Percentiles rank a stretch among this genome's conserved stretches.
These are phyloP conservation scores for Zonotrichia leucophrys DNA, from an alignment of 2,113 vertebrate genomes.

Conservation along the genomic window DNA sequence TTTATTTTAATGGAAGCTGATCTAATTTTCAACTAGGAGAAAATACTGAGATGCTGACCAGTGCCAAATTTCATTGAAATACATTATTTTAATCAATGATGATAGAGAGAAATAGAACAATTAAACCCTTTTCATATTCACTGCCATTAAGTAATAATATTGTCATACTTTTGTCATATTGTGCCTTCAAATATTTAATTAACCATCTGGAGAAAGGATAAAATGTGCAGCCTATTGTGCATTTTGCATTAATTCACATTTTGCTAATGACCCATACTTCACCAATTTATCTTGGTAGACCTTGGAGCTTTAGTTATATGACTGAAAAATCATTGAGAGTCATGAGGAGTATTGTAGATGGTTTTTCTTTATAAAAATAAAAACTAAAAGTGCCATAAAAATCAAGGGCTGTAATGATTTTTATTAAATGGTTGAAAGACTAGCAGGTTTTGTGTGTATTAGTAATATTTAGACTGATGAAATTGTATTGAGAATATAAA, in stretches of 20 bases:
- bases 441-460: neutral
- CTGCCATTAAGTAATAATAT: neutral
- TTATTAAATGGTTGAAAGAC: neutral
- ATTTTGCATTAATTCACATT: slow-evolving; percentile 16
- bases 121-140: neutral
- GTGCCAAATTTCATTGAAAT: neutral
- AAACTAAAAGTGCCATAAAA: neutral
- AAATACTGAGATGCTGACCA: neutral
- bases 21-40: neutral
- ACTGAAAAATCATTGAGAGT: neutral
- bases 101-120: neutral
- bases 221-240: neutral
- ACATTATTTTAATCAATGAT: neutral
- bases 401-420: neutral
- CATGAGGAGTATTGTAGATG: neutral
- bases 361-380: neutral
- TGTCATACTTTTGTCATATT: neutral
- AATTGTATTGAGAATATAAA: neutral
- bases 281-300: neutral
- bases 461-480: neutral
- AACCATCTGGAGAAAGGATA: neutral
- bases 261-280: neutral
- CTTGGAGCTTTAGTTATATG: neutral
- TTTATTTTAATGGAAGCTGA: neutral
- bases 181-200: slow-evolving; percentile 17